phyloP scores from a whole-genome alignment of 1,140 invertebrate genomes.

The Goniozus legneri region DNA sequence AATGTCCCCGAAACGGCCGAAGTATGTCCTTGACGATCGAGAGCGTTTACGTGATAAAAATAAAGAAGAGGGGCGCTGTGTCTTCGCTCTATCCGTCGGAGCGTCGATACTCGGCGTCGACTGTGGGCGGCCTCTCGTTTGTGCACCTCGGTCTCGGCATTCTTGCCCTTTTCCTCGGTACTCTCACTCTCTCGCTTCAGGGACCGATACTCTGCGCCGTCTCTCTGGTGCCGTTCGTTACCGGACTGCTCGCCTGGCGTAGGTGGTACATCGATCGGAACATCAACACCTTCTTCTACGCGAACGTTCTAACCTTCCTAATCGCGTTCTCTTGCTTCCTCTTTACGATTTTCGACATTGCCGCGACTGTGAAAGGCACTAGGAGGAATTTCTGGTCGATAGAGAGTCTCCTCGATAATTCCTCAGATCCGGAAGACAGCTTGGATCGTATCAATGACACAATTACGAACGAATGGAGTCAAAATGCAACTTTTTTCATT shows the following conservation, averaged over 20 bases:
- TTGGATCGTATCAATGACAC: not conserved
- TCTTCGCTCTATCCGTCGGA: slow-evolving; percentile 62
- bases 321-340: slow-evolving; percentile 27
- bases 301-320: slow-evolving; percentile 27
- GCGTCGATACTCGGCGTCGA: slow-evolving; percentile 64
- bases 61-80: slow-evolving; percentile 59
- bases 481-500: no score
- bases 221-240: slow-evolving; percentile 54
- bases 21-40: no score
- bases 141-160: slow-evolving; percentile 58
- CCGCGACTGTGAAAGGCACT: slow-evolving; percentile 9
- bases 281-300: slow-evolving; percentile 60
- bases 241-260: slow-evolving; percentile 60
- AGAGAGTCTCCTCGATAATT: slow-evolving; percentile 9
- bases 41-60: slow-evolving; percentile 64
- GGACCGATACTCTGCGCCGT: slow-evolving; percentile 54
- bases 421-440: not conserved
- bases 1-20: no score
- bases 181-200: slow-evolving; percentile 47
- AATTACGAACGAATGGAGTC: no score
- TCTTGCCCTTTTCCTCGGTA: slow-evolving; percentile 56
- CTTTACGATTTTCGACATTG: slow-evolving; percentile 28
- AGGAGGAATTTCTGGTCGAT: slow-evolving; percentile 14
- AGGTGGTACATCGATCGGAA: slow-evolving; percentile 66
- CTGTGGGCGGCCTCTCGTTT: slow-evolving; percentile 61